Percentiles rank a stretch among this genome's conserved stretches.
phyloP scores from a whole-genome alignment of 1,140 invertebrate genomes.

The Drosophila tani region DNA sequence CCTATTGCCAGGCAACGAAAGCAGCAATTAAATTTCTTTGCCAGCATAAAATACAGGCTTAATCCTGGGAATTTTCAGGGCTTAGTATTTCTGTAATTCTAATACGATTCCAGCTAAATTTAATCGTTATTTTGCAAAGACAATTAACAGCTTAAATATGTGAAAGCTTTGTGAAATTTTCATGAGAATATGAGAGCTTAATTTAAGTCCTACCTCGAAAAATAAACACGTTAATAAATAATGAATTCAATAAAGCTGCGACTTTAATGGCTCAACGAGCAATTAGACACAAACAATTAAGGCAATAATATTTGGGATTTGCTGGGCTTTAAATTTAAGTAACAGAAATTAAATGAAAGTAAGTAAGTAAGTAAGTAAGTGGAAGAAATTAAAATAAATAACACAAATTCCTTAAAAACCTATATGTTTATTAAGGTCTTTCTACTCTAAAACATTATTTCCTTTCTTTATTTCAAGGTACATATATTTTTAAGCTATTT shows the following conservation, averaged over 20 bases:
- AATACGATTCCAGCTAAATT: not conserved
- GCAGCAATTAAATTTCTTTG: constrained; percentile 3
- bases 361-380: too few relatives aligned
- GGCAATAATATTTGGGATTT: too few relatives aligned
- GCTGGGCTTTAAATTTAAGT: too few relatives aligned
- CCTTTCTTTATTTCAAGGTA: not conserved
- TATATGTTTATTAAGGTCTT: too few relatives aligned
- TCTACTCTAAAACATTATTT: too few relatives aligned
- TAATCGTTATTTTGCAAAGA: not conserved
- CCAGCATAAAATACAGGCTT: not conserved
- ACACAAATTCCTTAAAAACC: too few relatives aligned
- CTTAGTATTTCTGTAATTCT: too few relatives aligned
- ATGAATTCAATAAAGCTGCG: not conserved
- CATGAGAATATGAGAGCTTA: not conserved
- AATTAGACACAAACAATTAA: too few relatives aligned
- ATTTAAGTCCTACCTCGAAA: not conserved
- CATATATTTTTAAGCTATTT: not conserved
- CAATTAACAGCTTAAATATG: not conserved
- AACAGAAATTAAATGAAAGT: too few relatives aligned
- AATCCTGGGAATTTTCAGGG: not conserved
- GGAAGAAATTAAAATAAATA: too few relatives aligned
- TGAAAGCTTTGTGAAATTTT: not conserved
- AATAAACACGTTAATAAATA: not conserved
- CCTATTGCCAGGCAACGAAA: not conserved
- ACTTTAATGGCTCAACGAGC: not conserved